These are phyloP conservation scores for Cheiracanthium punctorium DNA, from an alignment of 2,888 invertebrate genomes.

Conservation along the genomic window DNA sequence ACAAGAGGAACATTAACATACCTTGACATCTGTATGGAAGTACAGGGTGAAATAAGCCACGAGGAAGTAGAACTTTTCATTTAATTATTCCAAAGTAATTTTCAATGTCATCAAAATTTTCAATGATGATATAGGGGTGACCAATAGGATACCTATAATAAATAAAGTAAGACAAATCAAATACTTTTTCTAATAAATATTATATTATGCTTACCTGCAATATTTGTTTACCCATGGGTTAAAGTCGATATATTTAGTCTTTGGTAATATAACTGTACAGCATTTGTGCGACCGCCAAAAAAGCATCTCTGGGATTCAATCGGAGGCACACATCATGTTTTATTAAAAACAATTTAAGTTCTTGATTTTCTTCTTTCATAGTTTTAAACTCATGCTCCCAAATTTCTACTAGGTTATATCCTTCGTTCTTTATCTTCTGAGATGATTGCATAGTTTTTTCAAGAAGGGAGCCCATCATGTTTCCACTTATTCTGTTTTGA, in stretches of 20 bases:
- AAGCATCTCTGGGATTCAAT: neutral
- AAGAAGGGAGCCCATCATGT: neutral
- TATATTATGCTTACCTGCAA: neutral
- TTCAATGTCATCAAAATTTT: neutral
- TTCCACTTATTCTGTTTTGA: neutral
- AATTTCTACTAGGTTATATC: conserved; percentile 66
- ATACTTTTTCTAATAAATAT: too few relatives aligned
- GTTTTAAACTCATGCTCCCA: conserved; percentile 72
- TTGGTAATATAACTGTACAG: neutral
- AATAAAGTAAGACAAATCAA: too few relatives aligned
- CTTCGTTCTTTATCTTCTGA: neutral
- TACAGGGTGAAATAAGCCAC: neutral
- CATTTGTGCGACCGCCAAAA: neutral
- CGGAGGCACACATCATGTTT: neutral
- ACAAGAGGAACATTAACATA: neutral
- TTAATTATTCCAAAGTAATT: conserved; percentile 8
- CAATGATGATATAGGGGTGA: neutral
- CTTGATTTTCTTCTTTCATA: neutral
- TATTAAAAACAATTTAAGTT: neutral
- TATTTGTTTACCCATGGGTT: neutral
- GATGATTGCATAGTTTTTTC: neutral
- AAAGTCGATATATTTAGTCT: neutral
- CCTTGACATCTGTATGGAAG: neutral
- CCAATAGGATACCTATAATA: conserved; percentile 71
- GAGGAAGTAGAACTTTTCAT: neutral